Base-by-base conservation (phyloP, 1,140 invertebrate genomes). In the Globodera ellingtonae region DNA sequence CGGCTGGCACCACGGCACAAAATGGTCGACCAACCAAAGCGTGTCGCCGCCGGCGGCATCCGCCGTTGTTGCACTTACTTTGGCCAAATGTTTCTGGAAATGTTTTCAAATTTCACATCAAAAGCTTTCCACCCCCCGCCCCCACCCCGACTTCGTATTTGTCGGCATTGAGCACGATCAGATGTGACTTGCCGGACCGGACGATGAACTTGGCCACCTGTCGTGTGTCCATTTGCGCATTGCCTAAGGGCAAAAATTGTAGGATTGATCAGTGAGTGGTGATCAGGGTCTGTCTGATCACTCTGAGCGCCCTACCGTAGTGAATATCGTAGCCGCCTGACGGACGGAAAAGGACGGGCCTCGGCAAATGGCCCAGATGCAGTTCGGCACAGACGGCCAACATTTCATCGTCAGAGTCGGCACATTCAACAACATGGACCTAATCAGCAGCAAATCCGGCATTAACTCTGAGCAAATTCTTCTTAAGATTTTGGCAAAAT, bases 1-100 rank as follows among this genome's bases (percentile, higher is more conserved):
- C 0, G 94, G 94, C n/a, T 93, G 93, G 90, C 94, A 95, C 93
- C 93, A 84, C 21, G 94, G 94, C 6, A 93, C 93, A 90, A 93
- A 94, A 91, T 94, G 94, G 86, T 94, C 93, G 47, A 94, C 91
- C 85, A 94, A 92, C 93, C 93, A 94, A 3, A 91, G 90, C 80
- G 75, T 67, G 24, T 21, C 65, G 65, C 21, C 69, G n/a, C 24
- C 21, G 21, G 46, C 52, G 24, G 24, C 24, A n/a, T n/a, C n/a
- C 35, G 18, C 18, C 78, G 80, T n/a, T n/a, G n/a, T n/a, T n/a
- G n/a, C 81, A 90, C 59, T 89, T 87, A 76, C 66, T 35, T 83
- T 86, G 76, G 89, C 87, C 83, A 21, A 91, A 90, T 84, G 93
- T 93, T 82, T 93, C 92, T 13, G 91, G 90, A 5, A 94, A 89